Evolutionary conservation across 2,113 vertebrate species (phyloP).

Genomic region (Xenopus borealis): DNA sequence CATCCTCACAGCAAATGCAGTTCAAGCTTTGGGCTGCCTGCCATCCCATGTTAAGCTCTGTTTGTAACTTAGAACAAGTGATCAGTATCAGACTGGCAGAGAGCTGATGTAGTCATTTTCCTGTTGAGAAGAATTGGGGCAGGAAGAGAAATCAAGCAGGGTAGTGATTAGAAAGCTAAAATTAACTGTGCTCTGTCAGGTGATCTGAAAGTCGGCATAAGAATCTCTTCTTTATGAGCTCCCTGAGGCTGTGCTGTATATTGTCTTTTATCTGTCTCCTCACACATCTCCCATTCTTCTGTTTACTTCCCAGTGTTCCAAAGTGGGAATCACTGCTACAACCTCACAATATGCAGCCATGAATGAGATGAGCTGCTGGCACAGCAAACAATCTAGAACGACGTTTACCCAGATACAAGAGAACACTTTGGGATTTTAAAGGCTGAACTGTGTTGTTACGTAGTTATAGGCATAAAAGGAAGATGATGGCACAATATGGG

Average conservation of each 20-base stretch:
- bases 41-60: no score
- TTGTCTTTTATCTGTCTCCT: background rate
- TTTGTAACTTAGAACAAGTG: no score
- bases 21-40: no score
- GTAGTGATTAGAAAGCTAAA: slow-evolving; percentile 11
- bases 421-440: background rate
- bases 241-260: background rate
- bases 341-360: background rate
- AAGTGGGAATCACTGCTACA: background rate
- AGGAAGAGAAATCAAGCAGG: background rate
- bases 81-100: background rate
- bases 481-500: no score
- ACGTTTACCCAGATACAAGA: background rate
- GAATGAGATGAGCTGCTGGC: background rate
- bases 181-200: background rate
- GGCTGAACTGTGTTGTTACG: no score
- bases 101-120: background rate
- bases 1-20: no score
- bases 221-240: background rate
- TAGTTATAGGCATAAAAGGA: no score
- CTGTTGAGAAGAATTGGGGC: background rate
- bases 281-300: background rate
- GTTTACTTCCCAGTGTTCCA: background rate
- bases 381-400: background rate
- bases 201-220: no score